Conservation (phyloP, 2,888 invertebrate species). For the Microchrysa polita region DNA sequence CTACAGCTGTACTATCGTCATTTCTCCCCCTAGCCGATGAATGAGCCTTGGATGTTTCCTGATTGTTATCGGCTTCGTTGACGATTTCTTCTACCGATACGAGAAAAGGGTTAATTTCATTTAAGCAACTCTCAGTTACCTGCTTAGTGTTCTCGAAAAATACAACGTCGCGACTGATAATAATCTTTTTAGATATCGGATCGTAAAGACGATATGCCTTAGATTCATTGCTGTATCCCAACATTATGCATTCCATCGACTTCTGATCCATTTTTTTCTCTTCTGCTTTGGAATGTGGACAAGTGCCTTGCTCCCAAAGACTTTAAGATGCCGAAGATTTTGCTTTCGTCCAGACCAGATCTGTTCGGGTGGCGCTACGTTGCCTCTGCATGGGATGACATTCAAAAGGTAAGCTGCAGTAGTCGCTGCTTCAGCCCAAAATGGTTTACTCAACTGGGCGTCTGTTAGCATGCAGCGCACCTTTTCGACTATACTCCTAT, state of each 20-base stretch:
- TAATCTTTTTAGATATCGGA: not conserved
- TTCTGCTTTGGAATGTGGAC: not conserved
- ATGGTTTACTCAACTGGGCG: not conserved
- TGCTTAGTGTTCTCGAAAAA: constrained; percentile 9
- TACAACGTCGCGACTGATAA: constrained; percentile 25
- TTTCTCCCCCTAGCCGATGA: no score
- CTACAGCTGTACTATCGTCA: no score
- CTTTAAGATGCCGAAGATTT: not conserved
- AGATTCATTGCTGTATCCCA: constrained; percentile 10
- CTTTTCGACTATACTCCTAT: not conserved
- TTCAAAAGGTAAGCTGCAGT: not conserved
- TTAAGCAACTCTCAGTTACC: no score
- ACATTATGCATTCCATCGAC: constrained; percentile 33
- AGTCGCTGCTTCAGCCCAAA: not conserved
- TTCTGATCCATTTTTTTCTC: constrained; percentile 35
- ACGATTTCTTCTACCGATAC: no score
- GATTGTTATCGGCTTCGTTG: no score
- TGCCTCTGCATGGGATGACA: not conserved
- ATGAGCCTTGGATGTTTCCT: no score
- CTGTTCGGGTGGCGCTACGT: not conserved
- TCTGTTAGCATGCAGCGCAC: not conserved
- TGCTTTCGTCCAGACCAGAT: constrained; percentile 13
- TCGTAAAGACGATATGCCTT: constrained; percentile 3
- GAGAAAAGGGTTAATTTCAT: no score
- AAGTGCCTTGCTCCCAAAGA: constrained; percentile 42